These are phyloP conservation scores for Merluccius polli DNA, from an alignment of 2,797 vertebrate species.

Conservation along the genomic window DNA sequence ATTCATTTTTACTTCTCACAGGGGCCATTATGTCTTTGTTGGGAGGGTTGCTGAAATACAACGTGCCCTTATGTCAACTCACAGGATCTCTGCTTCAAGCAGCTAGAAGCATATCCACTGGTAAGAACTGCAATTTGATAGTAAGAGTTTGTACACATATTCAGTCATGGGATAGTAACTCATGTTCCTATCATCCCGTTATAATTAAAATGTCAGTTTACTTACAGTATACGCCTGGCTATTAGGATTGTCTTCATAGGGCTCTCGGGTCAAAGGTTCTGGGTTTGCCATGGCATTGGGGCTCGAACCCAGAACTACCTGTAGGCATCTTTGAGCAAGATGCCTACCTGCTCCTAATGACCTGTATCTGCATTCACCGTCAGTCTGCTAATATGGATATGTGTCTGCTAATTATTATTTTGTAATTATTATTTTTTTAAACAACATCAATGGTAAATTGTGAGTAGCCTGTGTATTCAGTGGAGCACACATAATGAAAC, in stretches of 20 bases:
- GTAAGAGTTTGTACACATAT: neutral
- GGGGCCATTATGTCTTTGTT: slow-evolving; percentile 57
- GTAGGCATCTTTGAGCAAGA: no score
- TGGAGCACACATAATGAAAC: neutral
- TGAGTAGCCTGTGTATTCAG: neutral
- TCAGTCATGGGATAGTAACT: neutral
- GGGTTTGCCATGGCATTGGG: no score
- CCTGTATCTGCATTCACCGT: neutral
- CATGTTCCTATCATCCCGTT: neutral
- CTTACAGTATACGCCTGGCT: neutral
- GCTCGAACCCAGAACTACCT: no score
- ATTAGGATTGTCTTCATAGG: neutral
- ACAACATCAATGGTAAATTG: neutral
- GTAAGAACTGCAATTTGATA: slow-evolving; percentile 28
- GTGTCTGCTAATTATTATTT: neutral
- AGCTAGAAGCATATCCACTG: slow-evolving; percentile 56
- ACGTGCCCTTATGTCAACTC: slow-evolving; percentile 53
- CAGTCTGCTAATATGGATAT: neutral
- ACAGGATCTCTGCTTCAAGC: slow-evolving; percentile 50
- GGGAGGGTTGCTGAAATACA: slow-evolving; percentile 54
- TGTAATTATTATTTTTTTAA: neutral
- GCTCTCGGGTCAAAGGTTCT: no score
- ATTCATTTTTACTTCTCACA: slow-evolving; percentile 1
- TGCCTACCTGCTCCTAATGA: neutral
- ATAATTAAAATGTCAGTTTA: neutral